phyloP scores from a whole-genome alignment of 2,113 vertebrate genomes.

The Hucho hucho region DNA sequence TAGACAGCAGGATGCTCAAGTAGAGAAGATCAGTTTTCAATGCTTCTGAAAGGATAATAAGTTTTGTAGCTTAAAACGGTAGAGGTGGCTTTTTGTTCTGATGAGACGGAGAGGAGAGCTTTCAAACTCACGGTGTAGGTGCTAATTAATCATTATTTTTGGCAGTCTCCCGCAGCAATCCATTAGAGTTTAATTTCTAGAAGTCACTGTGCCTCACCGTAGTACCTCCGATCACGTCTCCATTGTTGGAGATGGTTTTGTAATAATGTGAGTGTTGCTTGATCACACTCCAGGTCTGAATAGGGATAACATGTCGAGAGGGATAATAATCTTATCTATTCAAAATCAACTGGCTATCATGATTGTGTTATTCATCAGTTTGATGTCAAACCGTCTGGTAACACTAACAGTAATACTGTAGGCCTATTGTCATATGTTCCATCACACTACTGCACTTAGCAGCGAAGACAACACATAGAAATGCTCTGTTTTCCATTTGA shows the following conservation, averaged over 20 bases:
- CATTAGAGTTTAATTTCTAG: slow-evolving; percentile 73
- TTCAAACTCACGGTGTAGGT: slow-evolving; percentile 82
- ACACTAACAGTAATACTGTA: not conserved
- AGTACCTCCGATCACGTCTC: slow-evolving; percentile 74
- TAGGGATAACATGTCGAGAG: slow-evolving; percentile 55
- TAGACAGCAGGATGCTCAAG: slow-evolving; percentile 66
- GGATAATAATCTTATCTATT: slow-evolving; percentile 13
- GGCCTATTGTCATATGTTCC: too few species aligned
- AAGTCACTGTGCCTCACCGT: slow-evolving; percentile 46
- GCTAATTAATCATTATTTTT: slow-evolving; percentile 88
- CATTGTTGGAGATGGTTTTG: slow-evolving; percentile 76
- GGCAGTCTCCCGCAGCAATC: slow-evolving; percentile 80
- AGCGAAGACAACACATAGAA: too few species aligned
- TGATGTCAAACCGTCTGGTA: slow-evolving; percentile 33
- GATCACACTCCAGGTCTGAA: slow-evolving; percentile 63
- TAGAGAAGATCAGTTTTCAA: slow-evolving; percentile 84
- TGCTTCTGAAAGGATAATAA: slow-evolving; percentile 83
- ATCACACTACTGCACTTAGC: too few species aligned
- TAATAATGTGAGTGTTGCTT: slow-evolving; percentile 78
- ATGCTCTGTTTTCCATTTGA: slow-evolving; percentile 23
- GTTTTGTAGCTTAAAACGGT: slow-evolving; percentile 75
- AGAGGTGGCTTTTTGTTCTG: slow-evolving; percentile 73
- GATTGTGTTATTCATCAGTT: slow-evolving; percentile 51
- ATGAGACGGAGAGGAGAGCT: slow-evolving; percentile 78
- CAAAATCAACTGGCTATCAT: slow-evolving; percentile 38